These are phyloP conservation scores for Cephus pygmeus DNA, from an alignment of 2,888 invertebrate species.

Conservation along the genomic window DNA sequence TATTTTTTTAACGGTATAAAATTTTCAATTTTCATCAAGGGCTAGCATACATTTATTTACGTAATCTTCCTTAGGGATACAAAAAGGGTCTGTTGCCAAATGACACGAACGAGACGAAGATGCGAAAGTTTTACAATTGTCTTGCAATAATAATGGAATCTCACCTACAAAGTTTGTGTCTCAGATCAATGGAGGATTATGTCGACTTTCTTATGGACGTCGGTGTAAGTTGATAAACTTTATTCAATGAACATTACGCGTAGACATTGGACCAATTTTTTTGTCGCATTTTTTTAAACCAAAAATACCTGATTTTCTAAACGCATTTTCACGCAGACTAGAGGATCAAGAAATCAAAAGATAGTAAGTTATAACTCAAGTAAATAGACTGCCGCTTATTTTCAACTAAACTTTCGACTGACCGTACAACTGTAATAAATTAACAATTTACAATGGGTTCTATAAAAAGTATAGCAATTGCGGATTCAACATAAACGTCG, in stretches of 20 bases:
- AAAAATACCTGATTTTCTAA: not conserved
- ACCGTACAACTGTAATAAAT: not conserved
- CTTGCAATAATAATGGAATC: constrained; percentile 89
- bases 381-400: not conserved
- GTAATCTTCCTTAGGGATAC: constrained; percentile 68
- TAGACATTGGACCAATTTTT: not conserved
- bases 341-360: constrained; percentile 32
- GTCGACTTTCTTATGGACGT: constrained; percentile 82
- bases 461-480: constrained; percentile 73
- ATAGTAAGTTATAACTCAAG: constrained; percentile 27
- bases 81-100: constrained; percentile 78
- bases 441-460: not conserved
- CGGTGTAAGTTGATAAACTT: constrained; percentile 69
- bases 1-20: constrained; percentile 71
- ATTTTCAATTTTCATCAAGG: not conserved
- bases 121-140: constrained; percentile 85
- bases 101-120: constrained; percentile 72
- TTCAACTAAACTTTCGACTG: not conserved
- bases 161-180: constrained; percentile 83
- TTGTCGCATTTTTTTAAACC: not conserved
- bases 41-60: not conserved
- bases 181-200: constrained; percentile 83
- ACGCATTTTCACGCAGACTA: constrained; percentile 30
- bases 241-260: not conserved
- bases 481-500: constrained; percentile 75